A percentile compares a stretch with the other conserved stretches of the same genome.
These are phyloP conservation scores for Macrosiphum euphorbiae DNA, from an alignment of 2,888 invertebrate species.

Conservation along the genomic window DNA sequence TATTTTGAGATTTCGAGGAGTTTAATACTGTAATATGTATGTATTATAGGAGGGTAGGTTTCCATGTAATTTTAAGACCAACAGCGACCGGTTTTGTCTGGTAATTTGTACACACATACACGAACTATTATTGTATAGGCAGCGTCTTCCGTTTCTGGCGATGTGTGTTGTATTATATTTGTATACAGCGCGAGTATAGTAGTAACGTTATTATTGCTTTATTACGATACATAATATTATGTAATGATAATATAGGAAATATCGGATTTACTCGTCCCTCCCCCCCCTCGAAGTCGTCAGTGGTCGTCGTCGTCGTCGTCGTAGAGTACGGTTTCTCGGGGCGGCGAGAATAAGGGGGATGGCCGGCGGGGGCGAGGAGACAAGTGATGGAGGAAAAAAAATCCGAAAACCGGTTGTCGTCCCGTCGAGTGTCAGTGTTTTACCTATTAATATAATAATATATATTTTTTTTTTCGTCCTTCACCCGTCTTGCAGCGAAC, in stretches of 20 bases:
- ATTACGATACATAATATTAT: neutral
- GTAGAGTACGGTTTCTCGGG: neutral
- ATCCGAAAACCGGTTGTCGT: constrained; percentile 46
- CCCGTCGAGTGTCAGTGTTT: neutral
- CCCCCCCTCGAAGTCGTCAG: neutral
- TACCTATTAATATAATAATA: constrained; percentile 37
- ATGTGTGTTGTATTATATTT: neutral
- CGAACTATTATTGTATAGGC: neutral
- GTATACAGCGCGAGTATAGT: neutral
- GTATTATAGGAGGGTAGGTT: neutral
- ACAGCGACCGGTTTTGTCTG: neutral
- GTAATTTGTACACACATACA: neutral
- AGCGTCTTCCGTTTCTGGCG: constrained; percentile 1
- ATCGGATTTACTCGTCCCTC: neutral
- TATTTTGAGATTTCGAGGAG: neutral
- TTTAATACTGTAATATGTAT: neutral
- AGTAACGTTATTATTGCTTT: neutral
- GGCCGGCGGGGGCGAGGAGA: neutral
- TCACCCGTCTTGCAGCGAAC: neutral
- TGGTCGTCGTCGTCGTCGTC: neutral
- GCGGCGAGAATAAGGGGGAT: neutral
- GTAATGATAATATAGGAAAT: neutral
- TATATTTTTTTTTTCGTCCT: neutral
- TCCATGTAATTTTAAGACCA: neutral
- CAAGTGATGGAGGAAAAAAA: neutral